Evolutionary conservation across 37 sponge, comb jelly and placozoan species (phyloP), one percentile per base, ranked within the genome.

Genomic region (Cliona cf. orientalis): DNA sequence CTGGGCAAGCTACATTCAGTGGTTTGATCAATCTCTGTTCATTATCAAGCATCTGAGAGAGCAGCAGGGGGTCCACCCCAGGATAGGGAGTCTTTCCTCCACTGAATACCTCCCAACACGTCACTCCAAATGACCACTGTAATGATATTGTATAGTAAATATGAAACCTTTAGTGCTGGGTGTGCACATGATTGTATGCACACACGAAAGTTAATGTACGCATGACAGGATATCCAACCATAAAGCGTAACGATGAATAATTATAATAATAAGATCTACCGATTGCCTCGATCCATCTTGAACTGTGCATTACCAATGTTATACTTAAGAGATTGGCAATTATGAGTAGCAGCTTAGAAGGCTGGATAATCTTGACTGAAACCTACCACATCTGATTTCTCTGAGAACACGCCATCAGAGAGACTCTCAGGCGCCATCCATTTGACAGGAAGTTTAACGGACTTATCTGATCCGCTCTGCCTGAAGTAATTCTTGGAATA

Each of bases 361-460:
- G n/a, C n/a, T n/a, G n/a, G n/a, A n/a, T n/a, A n/a, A n/a, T n/a
- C n/a, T n/a, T n/a, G n/a, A n/a, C n/a, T n/a, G n/a, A n/a, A n/a
- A 2, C 62, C 40, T 39, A 76, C 76, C 63, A 76, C 76, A 76
- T 76, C 76, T 44, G 76, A 46, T 57, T 76, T 76, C 63, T 76
- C 76, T 34, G 76, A 76, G 42, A 79, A 79, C 37, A 79, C 49
- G 21, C 65, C 65, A 66, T 79, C 80, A 45, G 42, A 42, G 2
- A 79, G 56, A 44, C 80, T 79, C 68, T 79, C 80, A 25, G 65
- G 63, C 9, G 80, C 80, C 80, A 66, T 79, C 76, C 76, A 76
- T 31, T 76, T 76, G 1, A 76, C 28, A 9, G 76, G 76, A 1
- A 76, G 63, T 56, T 72, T 72, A 56, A 53, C 29, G 31, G 34